Evolutionary conservation across 2,888 invertebrate genomes (phyloP).

Genomic region (Cepaea hortensis): DNA sequence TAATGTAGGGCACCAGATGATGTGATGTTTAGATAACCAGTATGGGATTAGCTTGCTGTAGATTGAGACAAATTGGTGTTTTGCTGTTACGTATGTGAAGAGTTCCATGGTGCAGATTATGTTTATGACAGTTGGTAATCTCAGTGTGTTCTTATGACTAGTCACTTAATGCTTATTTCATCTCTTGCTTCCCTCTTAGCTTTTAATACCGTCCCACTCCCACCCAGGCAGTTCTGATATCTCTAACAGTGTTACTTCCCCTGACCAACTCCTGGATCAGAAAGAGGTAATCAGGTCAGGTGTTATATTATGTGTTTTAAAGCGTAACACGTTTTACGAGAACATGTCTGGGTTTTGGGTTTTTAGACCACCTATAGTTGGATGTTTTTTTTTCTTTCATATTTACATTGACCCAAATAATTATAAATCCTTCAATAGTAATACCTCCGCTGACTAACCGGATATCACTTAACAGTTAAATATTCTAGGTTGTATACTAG

Average conservation of each 20-base stretch:
- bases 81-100: too few species aligned
- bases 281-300: constrained; percentile 39
- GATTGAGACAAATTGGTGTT: too few species aligned
- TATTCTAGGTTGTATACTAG: too few species aligned
- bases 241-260: constrained; percentile 32
- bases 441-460: too few species aligned
- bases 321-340: background rate
- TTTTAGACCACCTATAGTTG: background rate
- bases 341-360: background rate
- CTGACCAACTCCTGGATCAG: background rate
- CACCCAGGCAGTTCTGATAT: constrained; percentile 22
- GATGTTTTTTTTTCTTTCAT: background rate
- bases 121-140: too few species aligned
- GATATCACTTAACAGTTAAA: too few species aligned
- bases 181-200: constrained; percentile 28
- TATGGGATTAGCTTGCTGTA: too few species aligned
- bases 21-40: too few species aligned
- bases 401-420: background rate
- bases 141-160: too few species aligned
- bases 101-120: too few species aligned
- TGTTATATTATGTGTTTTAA: background rate
- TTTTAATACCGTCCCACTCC: constrained; percentile 2
- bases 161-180: background rate
- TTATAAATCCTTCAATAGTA: too few species aligned
- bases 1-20: too few species aligned